Evolutionary conservation across 2,113 vertebrate genomes (phyloP).

Genomic region (Calidris pugnax): DNA sequence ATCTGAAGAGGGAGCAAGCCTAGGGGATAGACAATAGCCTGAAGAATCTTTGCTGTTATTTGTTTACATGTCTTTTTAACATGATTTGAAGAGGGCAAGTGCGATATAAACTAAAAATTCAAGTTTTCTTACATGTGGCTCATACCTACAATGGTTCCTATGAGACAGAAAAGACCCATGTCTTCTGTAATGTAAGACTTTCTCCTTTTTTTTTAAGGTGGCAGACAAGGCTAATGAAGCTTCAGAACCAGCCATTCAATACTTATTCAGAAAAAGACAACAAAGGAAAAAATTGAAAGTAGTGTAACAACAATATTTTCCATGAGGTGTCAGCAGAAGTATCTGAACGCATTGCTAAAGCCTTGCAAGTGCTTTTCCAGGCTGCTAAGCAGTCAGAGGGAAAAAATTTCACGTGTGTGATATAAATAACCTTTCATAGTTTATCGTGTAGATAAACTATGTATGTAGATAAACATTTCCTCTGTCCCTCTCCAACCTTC

Average conservation of each 20-base stretch:
- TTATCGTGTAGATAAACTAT: background rate
- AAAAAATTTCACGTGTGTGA: background rate
- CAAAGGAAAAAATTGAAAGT: background rate
- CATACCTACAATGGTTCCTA: background rate
- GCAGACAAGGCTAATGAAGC: background rate
- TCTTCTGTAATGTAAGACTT: background rate
- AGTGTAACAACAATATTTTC: constrained; percentile 40
- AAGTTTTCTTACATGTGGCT: background rate
- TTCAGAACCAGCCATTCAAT: background rate
- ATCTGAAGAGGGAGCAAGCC: background rate
- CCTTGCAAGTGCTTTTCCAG: background rate
- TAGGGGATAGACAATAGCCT: background rate
- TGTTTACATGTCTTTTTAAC: background rate
- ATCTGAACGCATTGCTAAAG: constrained; percentile 30
- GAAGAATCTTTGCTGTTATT: background rate
- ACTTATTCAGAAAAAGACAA: background rate
- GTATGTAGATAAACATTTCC: too few relatives aligned
- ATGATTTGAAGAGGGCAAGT: background rate
- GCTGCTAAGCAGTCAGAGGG: background rate
- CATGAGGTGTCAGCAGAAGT: constrained; percentile 54
- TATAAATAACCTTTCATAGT: background rate
- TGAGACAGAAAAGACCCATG: background rate
- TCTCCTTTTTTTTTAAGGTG: background rate
- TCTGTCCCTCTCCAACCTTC: background rate
- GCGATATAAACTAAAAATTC: background rate